These are phyloP conservation scores for Macrosteles quadrilineatus DNA, from an alignment of 1,140 invertebrate genomes.

Conservation along the genomic window DNA sequence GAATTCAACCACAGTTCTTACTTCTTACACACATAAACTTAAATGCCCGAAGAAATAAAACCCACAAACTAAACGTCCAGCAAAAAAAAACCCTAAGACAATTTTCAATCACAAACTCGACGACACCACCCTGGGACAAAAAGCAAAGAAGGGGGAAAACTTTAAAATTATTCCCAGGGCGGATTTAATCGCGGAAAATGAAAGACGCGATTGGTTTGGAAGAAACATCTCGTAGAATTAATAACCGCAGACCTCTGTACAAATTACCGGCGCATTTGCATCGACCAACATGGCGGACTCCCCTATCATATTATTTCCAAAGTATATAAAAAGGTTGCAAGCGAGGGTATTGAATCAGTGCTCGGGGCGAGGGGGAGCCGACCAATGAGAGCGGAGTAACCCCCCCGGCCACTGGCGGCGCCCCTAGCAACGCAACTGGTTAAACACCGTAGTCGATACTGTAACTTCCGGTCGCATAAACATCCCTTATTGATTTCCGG, in stretches of 20 bases:
- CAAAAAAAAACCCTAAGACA: too few relatives aligned
- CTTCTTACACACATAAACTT: too few relatives aligned
- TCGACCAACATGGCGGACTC: constrained; percentile 13
- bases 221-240: constrained; percentile 6
- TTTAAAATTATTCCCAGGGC: constrained; percentile 17
- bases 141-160: neutral
- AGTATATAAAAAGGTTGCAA: constrained; percentile 25
- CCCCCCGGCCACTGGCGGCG: neutral
- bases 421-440: constrained; percentile 11
- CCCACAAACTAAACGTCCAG: too few relatives aligned
- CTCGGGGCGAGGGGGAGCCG: neutral
- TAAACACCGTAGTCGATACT: constrained; percentile 1
- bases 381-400: constrained; percentile 3
- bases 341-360: constrained; percentile 20
- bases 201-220: constrained; percentile 5
- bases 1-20: too few relatives aligned
- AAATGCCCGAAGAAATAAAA: too few relatives aligned
- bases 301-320: constrained; percentile 25
- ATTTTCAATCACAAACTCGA: too few relatives aligned
- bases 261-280: constrained; percentile 19
- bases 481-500: too few relatives aligned
- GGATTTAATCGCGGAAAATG: constrained; percentile 6
- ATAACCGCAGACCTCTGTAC: neutral
- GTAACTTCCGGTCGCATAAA: too few relatives aligned
- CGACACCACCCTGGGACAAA: neutral